Conservation (phyloP, 2,888 invertebrate species). For the Panzeria rudis region DNA sequence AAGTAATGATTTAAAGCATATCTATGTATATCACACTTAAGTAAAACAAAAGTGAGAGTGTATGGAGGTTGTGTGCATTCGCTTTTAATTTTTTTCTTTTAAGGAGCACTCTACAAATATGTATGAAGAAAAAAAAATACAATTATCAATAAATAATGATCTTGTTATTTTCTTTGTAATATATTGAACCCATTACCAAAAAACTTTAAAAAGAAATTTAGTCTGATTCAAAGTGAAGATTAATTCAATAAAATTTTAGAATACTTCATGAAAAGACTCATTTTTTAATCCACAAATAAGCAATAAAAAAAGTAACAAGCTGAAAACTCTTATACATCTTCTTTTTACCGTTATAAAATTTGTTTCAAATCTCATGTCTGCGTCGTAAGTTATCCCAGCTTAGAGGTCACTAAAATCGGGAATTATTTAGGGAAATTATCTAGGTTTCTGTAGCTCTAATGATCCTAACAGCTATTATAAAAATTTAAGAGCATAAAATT, state of each 20-base stretch:
- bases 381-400: too few species aligned
- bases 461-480: too few species aligned
- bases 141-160: slow-evolving; percentile 12
- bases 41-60: slow-evolving; percentile 65
- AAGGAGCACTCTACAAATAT: slow-evolving; percentile 6
- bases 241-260: background rate
- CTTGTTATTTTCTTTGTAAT: slow-evolving; percentile 9
- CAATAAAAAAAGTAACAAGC: background rate
- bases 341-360: too few species aligned
- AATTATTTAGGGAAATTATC: too few species aligned
- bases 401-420: too few species aligned
- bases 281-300: too few species aligned
- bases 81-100: slow-evolving; percentile 38
- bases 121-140: background rate
- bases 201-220: background rate
- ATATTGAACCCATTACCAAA: slow-evolving; percentile 26
- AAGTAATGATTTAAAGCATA: slow-evolving; percentile 44
- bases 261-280: too few species aligned
- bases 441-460: too few species aligned
- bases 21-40: slow-evolving; percentile 26
- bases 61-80: slow-evolving; percentile 46
- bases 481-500: too few species aligned
- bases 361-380: too few species aligned
- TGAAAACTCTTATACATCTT: too few species aligned
- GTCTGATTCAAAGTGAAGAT: background rate